Percentiles rank a stretch among this genome's conserved stretches.
phyloP scores from a whole-genome alignment of 2,113 vertebrate genomes.

The Aegithalos caudatus region DNA sequence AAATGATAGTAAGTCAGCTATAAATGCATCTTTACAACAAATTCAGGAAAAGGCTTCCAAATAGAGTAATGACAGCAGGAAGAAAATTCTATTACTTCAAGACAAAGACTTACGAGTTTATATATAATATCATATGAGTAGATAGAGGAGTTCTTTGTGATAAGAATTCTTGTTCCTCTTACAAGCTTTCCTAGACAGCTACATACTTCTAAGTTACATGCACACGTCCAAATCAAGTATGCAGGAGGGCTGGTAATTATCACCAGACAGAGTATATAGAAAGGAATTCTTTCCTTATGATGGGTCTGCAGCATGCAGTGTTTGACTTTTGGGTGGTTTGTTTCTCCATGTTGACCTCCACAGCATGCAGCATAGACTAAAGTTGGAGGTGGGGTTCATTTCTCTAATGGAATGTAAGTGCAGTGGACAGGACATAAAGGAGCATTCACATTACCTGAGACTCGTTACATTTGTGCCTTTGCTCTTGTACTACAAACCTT shows the following conservation, averaged over 20 bases:
- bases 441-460: background rate
- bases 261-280: background rate
- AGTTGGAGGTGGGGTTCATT: background rate
- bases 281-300: background rate
- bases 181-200: background rate
- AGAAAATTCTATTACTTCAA: background rate
- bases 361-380: background rate
- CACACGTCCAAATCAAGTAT: rapidly evolving
- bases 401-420: background rate
- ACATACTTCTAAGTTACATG: background rate
- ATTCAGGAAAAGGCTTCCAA: background rate
- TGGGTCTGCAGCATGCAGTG: background rate
- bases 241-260: background rate
- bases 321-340: background rate
- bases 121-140: background rate
- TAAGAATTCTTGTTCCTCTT: background rate
- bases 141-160: background rate
- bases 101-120: background rate
- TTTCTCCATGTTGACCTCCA: background rate
- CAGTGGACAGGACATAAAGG: background rate
- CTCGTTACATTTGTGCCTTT: background rate
- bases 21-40: background rate
- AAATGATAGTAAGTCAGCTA: background rate
- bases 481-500: background rate
- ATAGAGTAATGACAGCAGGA: background rate